Evolutionary conservation across 92 coral and sea anemone species (phyloP), one percentile per base, ranked within the genome.

Genomic region (Palythoa grandis): DNA sequence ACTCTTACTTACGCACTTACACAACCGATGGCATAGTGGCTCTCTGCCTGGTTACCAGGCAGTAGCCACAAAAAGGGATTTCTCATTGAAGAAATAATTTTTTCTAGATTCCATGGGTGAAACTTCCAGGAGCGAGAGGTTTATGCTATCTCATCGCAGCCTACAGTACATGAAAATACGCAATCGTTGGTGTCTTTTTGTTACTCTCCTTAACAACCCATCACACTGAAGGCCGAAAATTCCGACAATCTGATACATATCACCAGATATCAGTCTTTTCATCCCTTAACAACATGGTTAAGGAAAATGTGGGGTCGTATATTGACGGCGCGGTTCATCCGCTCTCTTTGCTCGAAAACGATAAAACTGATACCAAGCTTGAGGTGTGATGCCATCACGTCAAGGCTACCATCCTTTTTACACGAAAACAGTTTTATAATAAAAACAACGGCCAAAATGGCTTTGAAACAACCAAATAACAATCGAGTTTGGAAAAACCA

Each of bases 131-230:
- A 22, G 25, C 25, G 69, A 63, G 22, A 63, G 17, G 23, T 63
- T 40, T 10, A 12, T 66, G 74, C 13, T 56, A 16, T 37, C 19
- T 1, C 61, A 20, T 17, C 60, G 57, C 52, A 16, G 23, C 22
- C 20, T 9, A 47, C 66, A 40, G 19, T 37, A 68, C 29, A 83
- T 56, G 52, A 65, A 76, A 79, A 76, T 88, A 8, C 92, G 91
- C 22, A 93, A 89, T 56, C 96, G 98, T 53, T 95, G 98, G 98
- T 77, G 78, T 50, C 79, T 93, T 14, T 39, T 86, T 7, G 10
- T 75, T 17, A 93, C 97, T 7, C 90, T 92, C 5, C 74, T 82
- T 43, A 93, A 93, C 86, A 93, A 93, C 76, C 97, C 95, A 3
- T 86, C 88, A 43, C 86, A 43, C 86, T 93, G 20, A 79, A 71